Base-by-base conservation (phyloP, 2,888 invertebrate genomes). In the Stenotaenia linearis region DNA sequence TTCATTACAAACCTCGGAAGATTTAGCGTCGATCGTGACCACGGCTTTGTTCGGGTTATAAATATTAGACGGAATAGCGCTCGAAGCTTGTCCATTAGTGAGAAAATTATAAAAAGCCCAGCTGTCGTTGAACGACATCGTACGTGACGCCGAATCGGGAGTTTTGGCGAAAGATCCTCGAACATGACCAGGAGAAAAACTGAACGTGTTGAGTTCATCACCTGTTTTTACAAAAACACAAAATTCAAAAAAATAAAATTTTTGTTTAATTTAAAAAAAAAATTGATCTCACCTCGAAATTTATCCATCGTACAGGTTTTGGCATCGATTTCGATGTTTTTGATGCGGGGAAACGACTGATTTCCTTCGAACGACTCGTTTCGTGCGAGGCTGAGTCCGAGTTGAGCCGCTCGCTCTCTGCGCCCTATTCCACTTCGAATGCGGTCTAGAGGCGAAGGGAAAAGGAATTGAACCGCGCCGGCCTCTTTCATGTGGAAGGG, bases 1-100 rank as follows among this genome's bases (percentile, higher is more conserved):
- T n/a, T n/a, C n/a, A n/a, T n/a, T n/a, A n/a, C n/a, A n/a, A n/a
- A n/a, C n/a, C n/a, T n/a, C 90, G 23, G 90, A 90, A 37, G 90
- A 89, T 81, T 89, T 89, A 7, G 90, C 89, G 85, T 91, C 90
- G 81, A 91, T 90, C 32, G 91, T 91, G 83, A 91, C 90, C 2
- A 91, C 89, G 79, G 91, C 91, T 84, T 91, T 91, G 85, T 90
- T 90, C 1, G 90, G 90, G 85, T 91, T 91, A 75, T 90, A 88
- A 7, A 86, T 84, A 61, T 83, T 84, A 0, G 84, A 82, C 0
- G 85, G 84, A 78, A 84, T 69, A 35, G 56, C 40, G 21, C 79
- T 76, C 69, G 76, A 74, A 25, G 28, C 74, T 74, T 83, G 82
- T 0, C 82, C 83, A 15, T 84, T 83, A 4, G 84, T 83, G 87